Evolutionary conservation across 2,888 invertebrate genomes (phyloP).

Genomic region (Neelides folsomi): DNA sequence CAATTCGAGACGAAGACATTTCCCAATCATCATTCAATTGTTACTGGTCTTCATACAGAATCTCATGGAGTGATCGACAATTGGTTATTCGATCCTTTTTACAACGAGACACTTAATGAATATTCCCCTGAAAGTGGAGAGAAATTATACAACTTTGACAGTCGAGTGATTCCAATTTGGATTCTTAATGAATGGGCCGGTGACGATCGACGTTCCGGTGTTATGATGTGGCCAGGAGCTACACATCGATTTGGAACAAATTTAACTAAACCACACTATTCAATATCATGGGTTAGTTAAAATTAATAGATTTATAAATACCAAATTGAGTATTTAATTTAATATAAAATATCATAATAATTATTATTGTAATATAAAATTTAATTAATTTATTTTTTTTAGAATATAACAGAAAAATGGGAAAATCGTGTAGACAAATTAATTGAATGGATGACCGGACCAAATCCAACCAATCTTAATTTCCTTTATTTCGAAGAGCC

Average conservation of each 20-base stretch:
- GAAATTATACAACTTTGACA: conserved; percentile 24
- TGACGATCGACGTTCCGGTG: conserved; percentile 46
- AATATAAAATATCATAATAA: too few relatives aligned
- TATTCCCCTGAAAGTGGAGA: conserved; percentile 3
- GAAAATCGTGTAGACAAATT: conserved; percentile 46
- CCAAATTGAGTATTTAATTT: too few relatives aligned
- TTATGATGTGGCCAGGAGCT: conserved; percentile 59
- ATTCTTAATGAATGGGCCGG: conserved; percentile 44
- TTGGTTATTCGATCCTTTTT: conserved; percentile 44
- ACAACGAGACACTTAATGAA: conserved; percentile 19
- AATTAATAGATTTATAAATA: too few relatives aligned
- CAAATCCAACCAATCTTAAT: conserved; percentile 53
- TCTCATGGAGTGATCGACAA: conserved; percentile 56
- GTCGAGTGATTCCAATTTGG: conserved; percentile 24
- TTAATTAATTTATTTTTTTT: too few relatives aligned
- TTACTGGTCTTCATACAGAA: conserved; percentile 55
- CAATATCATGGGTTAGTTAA: conserved; percentile 27
- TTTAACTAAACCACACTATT: conserved; percentile 41
- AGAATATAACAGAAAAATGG: too few relatives aligned
- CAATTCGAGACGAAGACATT: conserved; percentile 58
- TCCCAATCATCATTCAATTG: conserved; percentile 54
- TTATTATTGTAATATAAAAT: too few relatives aligned
- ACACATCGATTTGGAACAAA: conserved; percentile 42
- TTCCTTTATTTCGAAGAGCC: conserved; percentile 58
- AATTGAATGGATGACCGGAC: conserved; percentile 46